Base-by-base conservation (phyloP, 1,140 invertebrate species). In the Lordiphosa stackelbergi region DNA sequence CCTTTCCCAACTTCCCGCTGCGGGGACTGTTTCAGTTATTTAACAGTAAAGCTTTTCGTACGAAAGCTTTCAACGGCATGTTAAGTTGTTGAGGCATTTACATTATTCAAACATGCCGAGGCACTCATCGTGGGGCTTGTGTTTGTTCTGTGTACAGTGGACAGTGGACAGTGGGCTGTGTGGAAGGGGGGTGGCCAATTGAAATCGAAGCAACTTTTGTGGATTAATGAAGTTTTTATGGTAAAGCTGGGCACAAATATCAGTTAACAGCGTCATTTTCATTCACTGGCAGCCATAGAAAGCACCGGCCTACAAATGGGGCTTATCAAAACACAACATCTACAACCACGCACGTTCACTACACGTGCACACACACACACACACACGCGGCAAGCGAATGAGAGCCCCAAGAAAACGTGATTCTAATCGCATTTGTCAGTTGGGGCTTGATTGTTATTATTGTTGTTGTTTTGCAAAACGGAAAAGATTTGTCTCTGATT, bases 241-340 rank as follows among this genome's bases (percentile, higher is more conserved):
- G 11, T 4, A 36, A 5, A 9, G 11, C 8, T 46, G 10, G 24
- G 16, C 43, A 10, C 13, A 13, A 42, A 24, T 19, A 11, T 40
- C 42, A 58, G 47, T 24, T 63, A 47, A 58, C 31, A 47, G 43
- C 47, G 16, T 35, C 42, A 46, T 34, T 12, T 28, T 60, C 16
- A 19, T 24, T 41, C 46, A 53, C 41, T 51, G 58, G 75, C 75
- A 78, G 75, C 74, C 74, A 73, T 78, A 78, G 54, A 81, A 81
- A 52, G 31, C 46, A 68, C 60, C 74, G 70, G 70, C 66, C 66
- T 46, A 46, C 24, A 43, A 43, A 28, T 46, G 43, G 24, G 58
- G 64, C 64, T 83, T 83, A 81, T 83, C 72, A 83, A 83, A 84
- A 83, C 75, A 81, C 54, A 72, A 74, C 66, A 79, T 69, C 53